These are phyloP conservation scores for Alca torda DNA, from an alignment of 2,797 vertebrate genomes.

Conservation along the genomic window DNA sequence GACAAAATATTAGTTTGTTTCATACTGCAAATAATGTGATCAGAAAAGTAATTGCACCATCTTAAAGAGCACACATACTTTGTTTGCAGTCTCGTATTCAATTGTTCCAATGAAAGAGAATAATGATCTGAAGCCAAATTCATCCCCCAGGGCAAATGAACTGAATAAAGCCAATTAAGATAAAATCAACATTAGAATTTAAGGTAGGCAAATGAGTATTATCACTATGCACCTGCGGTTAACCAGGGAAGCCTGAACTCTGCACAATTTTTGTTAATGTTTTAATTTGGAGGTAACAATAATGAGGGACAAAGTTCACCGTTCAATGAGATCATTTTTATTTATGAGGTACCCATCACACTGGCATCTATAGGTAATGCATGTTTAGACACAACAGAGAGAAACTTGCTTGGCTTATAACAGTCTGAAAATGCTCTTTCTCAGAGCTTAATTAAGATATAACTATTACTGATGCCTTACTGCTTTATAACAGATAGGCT, in stretches of 20 bases:
- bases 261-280: not conserved
- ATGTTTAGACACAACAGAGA: not conserved
- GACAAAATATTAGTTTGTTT: not conserved
- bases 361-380: not conserved
- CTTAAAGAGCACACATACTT: not conserved
- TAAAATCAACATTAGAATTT: not conserved
- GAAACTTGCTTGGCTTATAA: not conserved
- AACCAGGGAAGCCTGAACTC: not conserved
- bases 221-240: not conserved
- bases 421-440: not conserved
- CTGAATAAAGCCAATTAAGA: not conserved
- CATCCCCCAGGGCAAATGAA: not conserved
- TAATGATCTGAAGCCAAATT: not conserved
- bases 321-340: not conserved
- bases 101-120: not conserved
- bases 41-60: not conserved
- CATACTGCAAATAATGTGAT: not conserved
- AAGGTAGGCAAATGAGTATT: not conserved
- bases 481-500: not conserved
- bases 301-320: not conserved
- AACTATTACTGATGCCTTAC: not conserved
- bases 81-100: not conserved
- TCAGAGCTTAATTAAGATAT: not conserved
- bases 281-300: not conserved
- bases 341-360: not conserved